Base-by-base conservation (phyloP, 2,888 invertebrate genomes). In the Panopea generosa region DNA sequence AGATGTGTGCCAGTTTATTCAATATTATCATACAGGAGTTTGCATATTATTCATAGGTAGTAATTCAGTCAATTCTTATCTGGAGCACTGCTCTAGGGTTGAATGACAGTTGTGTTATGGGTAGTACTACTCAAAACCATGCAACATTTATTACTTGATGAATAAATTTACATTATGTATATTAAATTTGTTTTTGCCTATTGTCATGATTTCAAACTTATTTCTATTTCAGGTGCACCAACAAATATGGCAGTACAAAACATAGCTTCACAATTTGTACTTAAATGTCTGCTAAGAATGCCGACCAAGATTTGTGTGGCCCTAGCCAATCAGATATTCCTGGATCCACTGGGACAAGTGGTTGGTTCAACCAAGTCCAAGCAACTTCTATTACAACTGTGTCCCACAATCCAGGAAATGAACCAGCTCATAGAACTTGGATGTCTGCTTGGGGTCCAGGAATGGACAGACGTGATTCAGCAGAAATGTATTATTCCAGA, bases 291-390 rank as follows among this genome's bases (percentile, higher is more conserved):
- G 33, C 62, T 85, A 9, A 60, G 57, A 16, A 76, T 91, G 38
- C 91, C 91, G 7, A 77, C 86, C 33, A 75, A 85, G 38, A 87
- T 87, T 40, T 85, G 87, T 79, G 81, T 85, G 6, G 82, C 88
- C 22, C 57, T 89, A 4, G 90, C 89, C 27, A 86, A 86, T 65
- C 85, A 90, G 86, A 88, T 92, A 22, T 89, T 92, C 62, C 83
- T 92, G 49, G 89, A 90, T 33, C 90, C 91, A 0, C 77, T 92
- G 45, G 90, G 88, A 18, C 84, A 89, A 26, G 89, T 90, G n/a
- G 83, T 91, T 22, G 92, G 92, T 2, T 82, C 85, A 7, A 86
- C 87, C 33, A 89, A 87, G 62, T 90, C 90, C 14, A 91, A 91
- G 70, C 78, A 83, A 20, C 72, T 87, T 40, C 82, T 92, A 4